Percentiles rank a stretch among this genome's conserved stretches.
phyloP scores from a whole-genome alignment of 2,113 vertebrate species.

The Cyphomyrus discorhynchus region DNA sequence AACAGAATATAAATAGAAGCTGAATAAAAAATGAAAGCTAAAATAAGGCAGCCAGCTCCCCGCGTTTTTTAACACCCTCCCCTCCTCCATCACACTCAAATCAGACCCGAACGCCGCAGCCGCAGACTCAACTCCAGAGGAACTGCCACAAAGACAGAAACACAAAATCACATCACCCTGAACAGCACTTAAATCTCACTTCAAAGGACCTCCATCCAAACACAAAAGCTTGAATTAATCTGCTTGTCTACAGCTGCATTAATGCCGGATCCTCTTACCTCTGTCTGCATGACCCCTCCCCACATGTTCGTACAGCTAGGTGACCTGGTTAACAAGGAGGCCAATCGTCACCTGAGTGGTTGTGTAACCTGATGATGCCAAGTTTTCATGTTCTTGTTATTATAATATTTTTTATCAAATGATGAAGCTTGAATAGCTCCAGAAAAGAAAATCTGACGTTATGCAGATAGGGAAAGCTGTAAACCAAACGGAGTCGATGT shows the following conservation, averaged over 20 bases:
- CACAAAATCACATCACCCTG: neutral
- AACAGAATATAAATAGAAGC: neutral
- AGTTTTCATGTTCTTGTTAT: neutral
- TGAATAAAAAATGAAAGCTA: neutral
- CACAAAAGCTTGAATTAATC: neutral
- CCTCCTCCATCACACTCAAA: neutral
- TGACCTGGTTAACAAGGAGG: neutral
- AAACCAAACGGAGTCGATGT: neutral
- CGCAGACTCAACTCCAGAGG: neutral
- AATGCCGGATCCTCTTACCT: neutral
- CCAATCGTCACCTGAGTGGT: neutral
- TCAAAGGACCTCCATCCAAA: neutral
- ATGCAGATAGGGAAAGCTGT: neutral
- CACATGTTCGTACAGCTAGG: neutral
- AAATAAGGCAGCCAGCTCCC: neutral
- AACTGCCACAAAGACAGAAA: neutral
- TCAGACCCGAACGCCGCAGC: neutral
- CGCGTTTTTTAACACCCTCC: neutral
- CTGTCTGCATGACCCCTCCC: neutral
- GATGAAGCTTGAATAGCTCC: neutral
- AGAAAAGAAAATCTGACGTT: neutral
- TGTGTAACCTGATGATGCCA: neutral
- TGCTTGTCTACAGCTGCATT: neutral
- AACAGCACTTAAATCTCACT: neutral
- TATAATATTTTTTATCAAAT: neutral